These are phyloP conservation scores for Streblospio benedicti DNA, from an alignment of 1,140 invertebrate species.

Conservation along the genomic window DNA sequence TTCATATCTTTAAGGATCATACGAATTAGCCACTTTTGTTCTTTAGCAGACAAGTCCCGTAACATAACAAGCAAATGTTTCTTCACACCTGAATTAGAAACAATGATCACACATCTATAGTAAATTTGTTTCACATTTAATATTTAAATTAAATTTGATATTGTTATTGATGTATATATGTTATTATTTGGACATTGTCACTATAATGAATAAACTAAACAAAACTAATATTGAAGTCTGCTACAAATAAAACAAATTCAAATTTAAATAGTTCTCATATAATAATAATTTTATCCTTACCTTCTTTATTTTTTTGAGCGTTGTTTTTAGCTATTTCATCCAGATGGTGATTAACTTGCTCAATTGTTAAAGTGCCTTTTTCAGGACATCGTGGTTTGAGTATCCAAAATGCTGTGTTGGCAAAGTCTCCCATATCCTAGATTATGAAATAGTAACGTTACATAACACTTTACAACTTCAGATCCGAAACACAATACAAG, in stretches of 20 bases:
- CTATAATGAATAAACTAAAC: no score
- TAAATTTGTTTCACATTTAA: no score
- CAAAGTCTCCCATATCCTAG: conserved; percentile 60
- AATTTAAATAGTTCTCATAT: no score
- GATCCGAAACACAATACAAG: neutral
- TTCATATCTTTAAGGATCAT: conserved; percentile 74
- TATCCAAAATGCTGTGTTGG: conserved; percentile 61
- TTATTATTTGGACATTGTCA: no score
- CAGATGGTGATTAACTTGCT: conserved; percentile 60
- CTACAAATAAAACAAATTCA: no score
- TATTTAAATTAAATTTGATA: no score
- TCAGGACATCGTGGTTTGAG: conserved; percentile 57
- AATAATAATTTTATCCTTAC: no score
- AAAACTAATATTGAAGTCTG: no score
- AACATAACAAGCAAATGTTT: conserved; percentile 52
- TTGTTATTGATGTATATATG: no score
- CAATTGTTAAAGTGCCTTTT: conserved; percentile 52
- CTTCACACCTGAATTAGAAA: no score
- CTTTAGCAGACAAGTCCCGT: conserved; percentile 56
- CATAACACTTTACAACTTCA: conserved; percentile 13
- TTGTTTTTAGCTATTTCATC: conserved; percentile 59
- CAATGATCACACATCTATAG: no score
- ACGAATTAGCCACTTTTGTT: conserved; percentile 80
- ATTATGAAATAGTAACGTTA: no score
- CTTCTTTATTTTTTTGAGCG: conserved; percentile 50